Conservation (phyloP, 1,140 invertebrate genomes). For the Dendroctonus valens region DNA sequence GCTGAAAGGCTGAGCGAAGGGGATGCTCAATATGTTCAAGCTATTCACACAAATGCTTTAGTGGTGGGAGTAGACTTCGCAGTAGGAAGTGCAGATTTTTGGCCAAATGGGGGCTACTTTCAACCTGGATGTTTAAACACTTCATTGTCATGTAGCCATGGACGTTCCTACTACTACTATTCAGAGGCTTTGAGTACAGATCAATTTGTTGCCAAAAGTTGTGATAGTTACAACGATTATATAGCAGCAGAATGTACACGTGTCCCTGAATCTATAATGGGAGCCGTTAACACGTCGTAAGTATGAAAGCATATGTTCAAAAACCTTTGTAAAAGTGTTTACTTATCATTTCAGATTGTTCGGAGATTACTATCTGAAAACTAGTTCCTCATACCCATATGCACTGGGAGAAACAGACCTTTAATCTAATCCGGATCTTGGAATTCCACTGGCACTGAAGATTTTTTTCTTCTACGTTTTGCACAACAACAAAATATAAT, state of each 20-base stretch:
- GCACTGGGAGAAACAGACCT: constrained; percentile 7
- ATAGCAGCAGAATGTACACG: constrained; percentile 55
- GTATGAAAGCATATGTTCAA: neutral
- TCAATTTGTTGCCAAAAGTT: constrained; percentile 55
- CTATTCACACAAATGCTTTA: constrained; percentile 62
- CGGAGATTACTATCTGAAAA: constrained; percentile 18
- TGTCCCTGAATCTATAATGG: constrained; percentile 45
- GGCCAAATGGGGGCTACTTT: constrained; percentile 62
- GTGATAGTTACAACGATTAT: constrained; percentile 57
- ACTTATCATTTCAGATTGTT: constrained; percentile 6
- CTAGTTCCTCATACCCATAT: constrained; percentile 14
- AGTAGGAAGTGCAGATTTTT: constrained; percentile 69
- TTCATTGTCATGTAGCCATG: constrained; percentile 55
- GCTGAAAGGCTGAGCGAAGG: constrained; percentile 57
- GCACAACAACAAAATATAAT: no score
- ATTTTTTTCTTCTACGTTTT: no score
- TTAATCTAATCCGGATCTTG: neutral
- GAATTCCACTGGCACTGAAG: no score
- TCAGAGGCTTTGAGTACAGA: constrained; percentile 15
- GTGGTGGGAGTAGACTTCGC: constrained; percentile 59
- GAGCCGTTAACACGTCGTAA: constrained; percentile 15
- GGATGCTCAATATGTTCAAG: constrained; percentile 62
- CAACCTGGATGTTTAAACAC: constrained; percentile 64
- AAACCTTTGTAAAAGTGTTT: neutral
- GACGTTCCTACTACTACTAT: constrained; percentile 56